These are phyloP conservation scores for Passer montanus DNA, from an alignment of 2,113 vertebrate species.

Conservation along the genomic window DNA sequence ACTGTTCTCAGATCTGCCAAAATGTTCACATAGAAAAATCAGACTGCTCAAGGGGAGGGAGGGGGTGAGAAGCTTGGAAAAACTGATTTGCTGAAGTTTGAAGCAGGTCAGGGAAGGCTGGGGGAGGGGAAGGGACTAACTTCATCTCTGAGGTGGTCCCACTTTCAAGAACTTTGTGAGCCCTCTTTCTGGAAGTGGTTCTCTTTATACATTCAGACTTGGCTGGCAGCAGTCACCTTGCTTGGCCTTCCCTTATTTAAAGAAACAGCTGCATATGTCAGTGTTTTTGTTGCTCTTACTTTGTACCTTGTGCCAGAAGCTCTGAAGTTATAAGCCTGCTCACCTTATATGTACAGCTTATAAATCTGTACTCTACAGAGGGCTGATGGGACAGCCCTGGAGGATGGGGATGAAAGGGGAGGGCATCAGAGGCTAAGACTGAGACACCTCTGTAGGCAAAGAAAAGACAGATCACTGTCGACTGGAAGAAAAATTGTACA, in stretches of 20 bases:
- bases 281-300: conserved; percentile 63
- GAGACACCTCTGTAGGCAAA: neutral
- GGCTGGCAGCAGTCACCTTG: conserved; percentile 65
- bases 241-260: conserved; percentile 66
- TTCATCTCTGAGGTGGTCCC: conserved; percentile 77
- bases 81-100: conserved; percentile 62
- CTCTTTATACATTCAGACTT: conserved; percentile 73
- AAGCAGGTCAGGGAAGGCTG: conserved; percentile 65
- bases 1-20: conserved; percentile 37
- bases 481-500: neutral
- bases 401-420: neutral
- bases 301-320: conserved; percentile 54
- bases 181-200: conserved; percentile 75
- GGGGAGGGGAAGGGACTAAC: conserved; percentile 56
- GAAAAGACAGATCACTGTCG: neutral
- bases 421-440: neutral
- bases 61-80: conserved; percentile 42
- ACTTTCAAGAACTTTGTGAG: conserved; percentile 70
- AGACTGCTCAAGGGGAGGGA: conserved; percentile 17
- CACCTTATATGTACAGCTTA: conserved; percentile 26
- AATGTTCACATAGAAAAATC: conserved; percentile 68
- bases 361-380: neutral
- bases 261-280: conserved; percentile 68
- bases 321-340: conserved; percentile 53
- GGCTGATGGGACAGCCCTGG: neutral